These are phyloP conservation scores for Oxyruncus cristatus DNA, from an alignment of 2,113 vertebrate genomes.

Conservation along the genomic window DNA sequence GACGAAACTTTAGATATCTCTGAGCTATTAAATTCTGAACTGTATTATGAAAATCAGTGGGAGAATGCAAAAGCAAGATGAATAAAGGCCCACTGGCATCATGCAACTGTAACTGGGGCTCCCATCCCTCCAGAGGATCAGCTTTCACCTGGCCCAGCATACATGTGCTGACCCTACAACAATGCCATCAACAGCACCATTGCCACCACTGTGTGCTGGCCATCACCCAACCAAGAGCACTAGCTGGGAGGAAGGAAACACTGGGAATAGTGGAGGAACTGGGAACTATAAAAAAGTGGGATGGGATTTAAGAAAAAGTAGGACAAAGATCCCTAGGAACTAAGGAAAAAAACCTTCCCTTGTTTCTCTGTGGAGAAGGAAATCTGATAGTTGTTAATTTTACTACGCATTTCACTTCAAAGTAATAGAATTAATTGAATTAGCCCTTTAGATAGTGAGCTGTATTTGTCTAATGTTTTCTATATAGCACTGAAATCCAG, in stretches of 20 bases:
- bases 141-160: not conserved
- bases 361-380: not conserved
- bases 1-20: not conserved
- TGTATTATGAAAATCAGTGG: not conserved
- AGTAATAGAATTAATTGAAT: not conserved
- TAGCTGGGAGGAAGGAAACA: not conserved
- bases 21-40: not conserved
- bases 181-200: not conserved
- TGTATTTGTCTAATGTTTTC: not conserved
- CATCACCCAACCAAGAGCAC: not conserved
- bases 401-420: not conserved
- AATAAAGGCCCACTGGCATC: not conserved
- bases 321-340: not conserved
- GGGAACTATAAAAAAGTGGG: not conserved
- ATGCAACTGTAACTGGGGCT: not conserved
- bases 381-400: not conserved
- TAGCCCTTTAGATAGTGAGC: not conserved
- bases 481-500: not conserved
- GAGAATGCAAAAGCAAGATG: not conserved
- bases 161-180: rapidly evolving
- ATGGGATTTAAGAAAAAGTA: not conserved
- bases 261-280: not conserved
- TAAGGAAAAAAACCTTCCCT: not conserved
- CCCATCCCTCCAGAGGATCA: not conserved
- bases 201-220: not conserved